Evolutionary conservation across 2,888 invertebrate genomes (phyloP).

Genomic region (Hyposoter dolosus): DNA sequence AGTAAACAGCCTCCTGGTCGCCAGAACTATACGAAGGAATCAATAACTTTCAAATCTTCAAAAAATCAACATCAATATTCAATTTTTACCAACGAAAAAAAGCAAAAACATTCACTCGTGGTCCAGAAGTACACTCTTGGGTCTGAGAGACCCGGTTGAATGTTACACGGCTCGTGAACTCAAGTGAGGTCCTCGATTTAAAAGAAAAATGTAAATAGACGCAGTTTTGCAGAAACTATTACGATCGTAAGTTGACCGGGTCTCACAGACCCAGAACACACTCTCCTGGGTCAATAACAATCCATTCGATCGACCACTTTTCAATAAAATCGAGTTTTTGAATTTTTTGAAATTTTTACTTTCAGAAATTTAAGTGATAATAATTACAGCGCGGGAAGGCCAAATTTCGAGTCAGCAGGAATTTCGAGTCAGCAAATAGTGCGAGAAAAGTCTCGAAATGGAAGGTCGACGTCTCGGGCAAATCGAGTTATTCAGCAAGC

Average conservation of each 20-base stretch:
- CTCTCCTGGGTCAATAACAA: not conserved
- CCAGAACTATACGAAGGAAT: not conserved
- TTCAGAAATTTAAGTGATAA: constrained; percentile 73
- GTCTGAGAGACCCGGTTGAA: too few species aligned
- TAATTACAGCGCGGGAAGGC: constrained; percentile 73
- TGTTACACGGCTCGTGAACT: too few species aligned
- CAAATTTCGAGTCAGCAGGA: constrained; percentile 72
- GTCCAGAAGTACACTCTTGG: too few species aligned
- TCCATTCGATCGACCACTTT: too few species aligned
- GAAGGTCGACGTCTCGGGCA: constrained; percentile 73
- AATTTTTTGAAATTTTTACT: not conserved
- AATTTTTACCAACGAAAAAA: too few species aligned
- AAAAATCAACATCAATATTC: not conserved
- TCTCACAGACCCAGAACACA: not conserved
- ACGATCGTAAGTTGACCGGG: too few species aligned
- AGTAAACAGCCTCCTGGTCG: not conserved
- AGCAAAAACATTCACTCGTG: too few species aligned
- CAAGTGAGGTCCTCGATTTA: not conserved
- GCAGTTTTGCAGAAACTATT: not conserved
- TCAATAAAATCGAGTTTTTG: too few species aligned
- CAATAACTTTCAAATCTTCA: too few species aligned
- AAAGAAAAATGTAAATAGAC: constrained; percentile 20
- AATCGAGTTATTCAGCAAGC: constrained; percentile 82
- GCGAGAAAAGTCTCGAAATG: constrained; percentile 76
- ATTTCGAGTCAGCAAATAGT: constrained; percentile 68